Percentiles rank a stretch among this genome's conserved stretches.
Conservation (phyloP, 2,113 vertebrate species). For the Monarcha castaneiventris region DNA sequence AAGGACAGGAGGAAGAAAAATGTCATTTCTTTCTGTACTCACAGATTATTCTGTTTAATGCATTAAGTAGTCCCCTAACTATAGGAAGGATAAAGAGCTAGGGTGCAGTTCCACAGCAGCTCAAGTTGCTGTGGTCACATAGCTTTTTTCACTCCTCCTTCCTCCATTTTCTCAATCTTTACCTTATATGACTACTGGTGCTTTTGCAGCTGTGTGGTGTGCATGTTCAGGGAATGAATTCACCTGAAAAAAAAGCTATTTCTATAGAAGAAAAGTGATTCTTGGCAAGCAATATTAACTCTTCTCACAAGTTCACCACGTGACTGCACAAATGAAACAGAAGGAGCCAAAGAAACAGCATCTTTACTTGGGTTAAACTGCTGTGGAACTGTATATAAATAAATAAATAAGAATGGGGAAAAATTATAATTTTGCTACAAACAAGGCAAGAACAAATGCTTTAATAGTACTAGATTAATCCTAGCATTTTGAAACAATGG, state of each 20-base stretch:
- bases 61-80: neutral
- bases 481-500: neutral
- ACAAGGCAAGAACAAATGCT: neutral
- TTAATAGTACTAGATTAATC: neutral
- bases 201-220: neutral
- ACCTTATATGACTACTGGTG: neutral
- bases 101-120: neutral
- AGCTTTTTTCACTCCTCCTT: neutral
- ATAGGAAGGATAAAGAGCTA: neutral
- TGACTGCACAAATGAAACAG: neutral
- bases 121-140: neutral
- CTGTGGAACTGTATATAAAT: neutral
- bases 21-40: neutral
- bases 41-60: neutral
- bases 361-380: neutral
- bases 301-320: rapidly evolving
- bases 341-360: neutral
- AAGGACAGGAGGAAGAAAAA: neutral
- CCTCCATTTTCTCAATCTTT: neutral
- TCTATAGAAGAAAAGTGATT: neutral
- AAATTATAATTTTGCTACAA: neutral
- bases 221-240: neutral
- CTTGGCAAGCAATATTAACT: neutral
- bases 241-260: neutral
- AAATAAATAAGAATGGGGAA: neutral